Evolutionary conservation across 2,113 vertebrate genomes (phyloP), one percentile per base, ranked within the genome.

Genomic region (Dasypus novemcinctus): DNA sequence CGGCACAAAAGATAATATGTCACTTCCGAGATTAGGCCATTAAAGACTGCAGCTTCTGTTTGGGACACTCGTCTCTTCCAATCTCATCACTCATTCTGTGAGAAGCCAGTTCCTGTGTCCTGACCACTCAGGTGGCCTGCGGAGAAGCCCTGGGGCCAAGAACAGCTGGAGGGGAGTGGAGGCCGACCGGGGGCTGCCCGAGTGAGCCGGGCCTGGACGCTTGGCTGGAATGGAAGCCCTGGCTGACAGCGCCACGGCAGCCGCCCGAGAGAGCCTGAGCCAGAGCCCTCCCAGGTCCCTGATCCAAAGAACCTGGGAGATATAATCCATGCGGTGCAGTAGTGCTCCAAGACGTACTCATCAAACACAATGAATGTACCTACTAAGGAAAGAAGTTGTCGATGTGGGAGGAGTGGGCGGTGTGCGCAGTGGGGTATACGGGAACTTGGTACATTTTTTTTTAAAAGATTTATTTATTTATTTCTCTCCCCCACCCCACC

Each of bases 261-360:
- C 38, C 66, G 78, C 79, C 10, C 66, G 49, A 85, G 88, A 90
- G 66, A 72, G 27, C 23, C 38, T 66, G 57, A 82, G 11, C 13
- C 8, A n/a, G n/a, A 91, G 41, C 86, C 59, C 74, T 57, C 81
- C 85, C 69, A 92, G 76, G 71, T 75, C 84, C 59, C 43, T 92
- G 54, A 64, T 46, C 54, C 59, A 52, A n/a, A 87, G 69, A 63
- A 91, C 90, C 38, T 20, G 8, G 25, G 87, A 79, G 63, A 57
- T 36, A 75, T 61, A 20, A 69, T n/a, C n/a, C n/a, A n/a, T n/a
- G n/a, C n/a, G n/a, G n/a, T n/a, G n/a, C n/a, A n/a, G n/a, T n/a
- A n/a, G n/a, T n/a, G n/a, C n/a, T n/a, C n/a, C n/a, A n/a, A n/a
- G n/a, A n/a, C n/a, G n/a, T n/a, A n/a, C n/a, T n/a, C n/a, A n/a